These are phyloP conservation scores for Cantharis rustica DNA, from an alignment of 2,888 invertebrate species.

Conservation along the genomic window DNA sequence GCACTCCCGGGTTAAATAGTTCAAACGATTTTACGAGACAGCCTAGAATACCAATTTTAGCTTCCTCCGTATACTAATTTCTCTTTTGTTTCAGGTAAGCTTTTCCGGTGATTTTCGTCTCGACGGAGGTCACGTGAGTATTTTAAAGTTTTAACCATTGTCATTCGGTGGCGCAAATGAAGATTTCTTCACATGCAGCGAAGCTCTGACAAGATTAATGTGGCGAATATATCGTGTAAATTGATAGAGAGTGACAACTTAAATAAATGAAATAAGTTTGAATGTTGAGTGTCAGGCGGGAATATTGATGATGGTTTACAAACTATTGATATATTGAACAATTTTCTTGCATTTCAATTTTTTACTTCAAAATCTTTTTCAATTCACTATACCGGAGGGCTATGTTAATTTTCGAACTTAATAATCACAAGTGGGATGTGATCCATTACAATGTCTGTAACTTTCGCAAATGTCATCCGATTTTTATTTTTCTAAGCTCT, in stretches of 20 bases:
- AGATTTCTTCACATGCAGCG: neutral
- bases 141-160: neutral
- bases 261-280: conserved; percentile 5
- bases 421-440: neutral
- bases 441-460: neutral
- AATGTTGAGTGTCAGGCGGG: neutral
- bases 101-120: neutral
- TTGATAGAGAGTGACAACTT: neutral
- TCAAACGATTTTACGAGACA: neutral
- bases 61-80: neutral
- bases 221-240: conserved; percentile 1
- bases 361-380: neutral
- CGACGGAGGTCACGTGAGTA: neutral
- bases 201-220: neutral
- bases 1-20: neutral
- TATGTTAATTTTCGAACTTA: neutral
- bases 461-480: neutral
- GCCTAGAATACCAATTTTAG: neutral
- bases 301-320: neutral
- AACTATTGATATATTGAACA: neutral
- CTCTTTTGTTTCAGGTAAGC: neutral
- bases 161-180: neutral
- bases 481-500: neutral
- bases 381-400: neutral
- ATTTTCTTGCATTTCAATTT: neutral